A percentile compares a stretch with the other conserved stretches of the same genome.
Conservation (phyloP, 2,888 invertebrate species). For the Sceliomorpha sp. region DNA sequence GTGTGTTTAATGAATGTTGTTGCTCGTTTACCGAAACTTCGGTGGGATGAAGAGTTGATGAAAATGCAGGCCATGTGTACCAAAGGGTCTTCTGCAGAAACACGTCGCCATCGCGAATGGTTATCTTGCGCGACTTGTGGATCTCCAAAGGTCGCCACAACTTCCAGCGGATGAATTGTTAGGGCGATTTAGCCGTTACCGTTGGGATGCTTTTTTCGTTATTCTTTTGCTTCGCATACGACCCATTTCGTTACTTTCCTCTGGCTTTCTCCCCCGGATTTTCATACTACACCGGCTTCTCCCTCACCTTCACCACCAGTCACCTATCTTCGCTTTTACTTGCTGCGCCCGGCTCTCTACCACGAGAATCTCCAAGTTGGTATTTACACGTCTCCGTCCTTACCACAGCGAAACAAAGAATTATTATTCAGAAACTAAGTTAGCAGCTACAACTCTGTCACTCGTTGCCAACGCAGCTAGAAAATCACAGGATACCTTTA, state of each 20-base stretch:
- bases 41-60: slow-evolving; percentile 35
- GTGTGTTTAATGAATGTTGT: slow-evolving; percentile 42
- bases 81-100: slow-evolving; percentile 23
- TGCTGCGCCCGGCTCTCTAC: slow-evolving; percentile 47
- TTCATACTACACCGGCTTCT: slow-evolving; percentile 36
- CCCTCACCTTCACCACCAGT: slow-evolving; percentile 46
- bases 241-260: slow-evolving; percentile 41
- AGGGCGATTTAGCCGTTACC: slow-evolving; percentile 78
- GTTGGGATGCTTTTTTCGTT: slow-evolving; percentile 70
- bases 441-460: slow-evolving; percentile 72
- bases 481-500: slow-evolving; percentile 23
- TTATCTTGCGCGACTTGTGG: slow-evolving; percentile 64
- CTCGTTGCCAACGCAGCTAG: slow-evolving; percentile 33
- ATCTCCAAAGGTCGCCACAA: slow-evolving; percentile 77
- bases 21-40: slow-evolving; percentile 46
- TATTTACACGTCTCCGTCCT: slow-evolving; percentile 76
- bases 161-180: slow-evolving; percentile 79
- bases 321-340: slow-evolving; percentile 54
- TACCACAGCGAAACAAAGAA: slow-evolving; percentile 75
- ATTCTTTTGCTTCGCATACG: slow-evolving; percentile 51
- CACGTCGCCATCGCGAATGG: slow-evolving; percentile 9
- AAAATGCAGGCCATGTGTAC: slow-evolving; percentile 30
- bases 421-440: slow-evolving; percentile 79
- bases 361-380: slow-evolving; percentile 62
- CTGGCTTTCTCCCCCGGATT: slow-evolving; percentile 49